phyloP scores from a whole-genome alignment of 2,113 vertebrate species.

The Callionymus lyra region DNA sequence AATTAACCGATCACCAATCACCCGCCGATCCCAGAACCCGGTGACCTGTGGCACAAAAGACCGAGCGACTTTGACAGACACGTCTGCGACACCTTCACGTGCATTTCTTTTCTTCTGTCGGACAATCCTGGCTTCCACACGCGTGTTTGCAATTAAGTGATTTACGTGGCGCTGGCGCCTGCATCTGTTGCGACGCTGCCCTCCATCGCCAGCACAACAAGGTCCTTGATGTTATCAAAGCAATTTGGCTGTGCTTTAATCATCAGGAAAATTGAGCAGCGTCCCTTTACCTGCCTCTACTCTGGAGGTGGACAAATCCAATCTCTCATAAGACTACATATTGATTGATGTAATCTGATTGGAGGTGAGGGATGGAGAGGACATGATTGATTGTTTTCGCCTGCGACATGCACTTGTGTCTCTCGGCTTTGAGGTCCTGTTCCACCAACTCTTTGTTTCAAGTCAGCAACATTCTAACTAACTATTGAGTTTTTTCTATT shows the following conservation, averaged over 20 bases:
- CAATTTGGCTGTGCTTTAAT: constrained; percentile 75
- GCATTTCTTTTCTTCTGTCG: no score
- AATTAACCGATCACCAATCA: no score
- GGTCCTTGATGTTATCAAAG: constrained; percentile 74
- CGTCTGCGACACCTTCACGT: no score
- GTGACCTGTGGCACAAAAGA: no score
- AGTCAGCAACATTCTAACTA: no score
- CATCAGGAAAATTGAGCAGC: constrained; percentile 71
- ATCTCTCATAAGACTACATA: constrained; percentile 74
- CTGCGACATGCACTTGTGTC: constrained; percentile 67
- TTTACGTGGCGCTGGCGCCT: no score
- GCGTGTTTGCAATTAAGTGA: no score
- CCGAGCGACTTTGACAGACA: no score
- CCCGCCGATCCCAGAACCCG: no score
- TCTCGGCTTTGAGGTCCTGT: constrained; percentile 60
- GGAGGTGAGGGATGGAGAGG: constrained; percentile 56
- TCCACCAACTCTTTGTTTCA: constrained; percentile 65
- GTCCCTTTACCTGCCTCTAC: constrained; percentile 35
- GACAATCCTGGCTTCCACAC: no score
- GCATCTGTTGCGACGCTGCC: constrained; percentile 58
- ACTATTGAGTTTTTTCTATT: no score
- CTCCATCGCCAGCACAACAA: constrained; percentile 66
- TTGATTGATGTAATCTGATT: constrained; percentile 80
- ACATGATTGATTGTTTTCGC: constrained; percentile 70
- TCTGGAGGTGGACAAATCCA: constrained; percentile 66